Percentiles rank a stretch among this genome's conserved stretches.
Evolutionary conservation across 2,113 vertebrate genomes (phyloP).

Genomic region (Elephas maximus): DNA sequence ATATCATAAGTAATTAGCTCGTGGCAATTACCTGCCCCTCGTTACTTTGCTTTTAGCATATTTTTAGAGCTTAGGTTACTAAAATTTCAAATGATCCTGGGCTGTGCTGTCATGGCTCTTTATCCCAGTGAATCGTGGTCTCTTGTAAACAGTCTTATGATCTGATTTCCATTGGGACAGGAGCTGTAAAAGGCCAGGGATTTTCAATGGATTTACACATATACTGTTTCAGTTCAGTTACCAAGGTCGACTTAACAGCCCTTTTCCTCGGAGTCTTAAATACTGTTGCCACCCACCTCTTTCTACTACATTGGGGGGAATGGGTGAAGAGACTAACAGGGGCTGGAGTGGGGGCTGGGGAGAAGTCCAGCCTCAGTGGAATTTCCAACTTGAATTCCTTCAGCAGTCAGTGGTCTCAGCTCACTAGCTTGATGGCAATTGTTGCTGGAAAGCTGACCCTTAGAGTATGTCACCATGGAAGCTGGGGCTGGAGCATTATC

Average conservation of each 20-base stretch:
- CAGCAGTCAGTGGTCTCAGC: constrained; percentile 85
- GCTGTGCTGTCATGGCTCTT: constrained; percentile 91
- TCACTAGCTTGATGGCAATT: constrained; percentile 88
- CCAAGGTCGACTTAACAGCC: constrained; percentile 92
- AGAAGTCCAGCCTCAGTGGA: constrained; percentile 79
- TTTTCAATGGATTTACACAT: constrained; percentile 98
- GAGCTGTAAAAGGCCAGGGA: constrained; percentile 93
- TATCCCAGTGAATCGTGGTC: constrained; percentile 93
- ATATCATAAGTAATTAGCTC: constrained; percentile 89
- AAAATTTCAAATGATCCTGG: constrained; percentile 90
- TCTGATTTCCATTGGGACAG: constrained; percentile 94
- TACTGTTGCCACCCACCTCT: constrained; percentile 90
- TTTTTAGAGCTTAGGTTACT: constrained; percentile 92
- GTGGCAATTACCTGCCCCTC: constrained; percentile 90
- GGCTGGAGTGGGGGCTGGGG: not conserved
- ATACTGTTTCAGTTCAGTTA: constrained; percentile 96
- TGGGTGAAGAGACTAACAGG: constrained; percentile 74
- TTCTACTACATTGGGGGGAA: constrained; percentile 64
- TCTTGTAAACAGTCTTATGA: constrained; percentile 95
- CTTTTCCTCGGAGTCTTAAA: constrained; percentile 90
- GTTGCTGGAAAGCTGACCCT: constrained; percentile 89
- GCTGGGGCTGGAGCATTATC: constrained; percentile 6
- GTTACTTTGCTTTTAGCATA: constrained; percentile 91
- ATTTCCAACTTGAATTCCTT: constrained; percentile 90
- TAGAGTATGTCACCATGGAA: constrained; percentile 32